phyloP scores from a whole-genome alignment of 2,888 invertebrate species.

The Ypsolopha scabrella region DNA sequence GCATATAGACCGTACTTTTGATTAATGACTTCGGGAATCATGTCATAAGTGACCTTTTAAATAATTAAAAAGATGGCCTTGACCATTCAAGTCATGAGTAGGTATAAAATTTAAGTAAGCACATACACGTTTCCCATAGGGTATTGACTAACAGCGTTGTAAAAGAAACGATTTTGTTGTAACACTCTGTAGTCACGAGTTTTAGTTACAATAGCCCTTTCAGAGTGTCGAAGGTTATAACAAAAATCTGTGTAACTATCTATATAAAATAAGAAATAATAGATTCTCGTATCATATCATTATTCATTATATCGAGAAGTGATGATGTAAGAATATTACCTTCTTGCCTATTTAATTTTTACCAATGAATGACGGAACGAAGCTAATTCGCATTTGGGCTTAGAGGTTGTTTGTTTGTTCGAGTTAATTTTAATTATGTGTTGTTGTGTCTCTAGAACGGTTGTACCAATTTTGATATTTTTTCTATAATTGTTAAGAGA shows the following conservation, averaged over 20 bases:
- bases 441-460: too few relatives aligned
- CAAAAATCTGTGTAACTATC: conserved; percentile 2
- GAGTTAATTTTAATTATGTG: too few relatives aligned
- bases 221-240: conserved; percentile 31
- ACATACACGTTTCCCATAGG: not conserved
- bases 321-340: too few relatives aligned
- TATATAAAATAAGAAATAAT: too few relatives aligned
- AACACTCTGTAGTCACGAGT: not conserved
- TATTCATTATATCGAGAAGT: too few relatives aligned
- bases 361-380: too few relatives aligned
- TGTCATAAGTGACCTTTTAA: conserved; percentile 15
- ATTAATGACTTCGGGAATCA: conserved; percentile 7
- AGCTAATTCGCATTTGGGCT: too few relatives aligned
- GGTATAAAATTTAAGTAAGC: not conserved
- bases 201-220: conserved; percentile 24
- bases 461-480: too few relatives aligned
- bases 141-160: not conserved
- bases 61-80: not conserved
- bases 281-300: too few relatives aligned
- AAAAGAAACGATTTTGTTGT: not conserved
- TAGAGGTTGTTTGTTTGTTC: too few relatives aligned
- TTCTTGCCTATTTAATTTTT: too few relatives aligned
- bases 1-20: not conserved
- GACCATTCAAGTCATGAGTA: not conserved
- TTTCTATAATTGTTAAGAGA: too few relatives aligned